Conservation (phyloP, 35 echinoderm and acorn worm genomes). For the Diadema setosum region DNA sequence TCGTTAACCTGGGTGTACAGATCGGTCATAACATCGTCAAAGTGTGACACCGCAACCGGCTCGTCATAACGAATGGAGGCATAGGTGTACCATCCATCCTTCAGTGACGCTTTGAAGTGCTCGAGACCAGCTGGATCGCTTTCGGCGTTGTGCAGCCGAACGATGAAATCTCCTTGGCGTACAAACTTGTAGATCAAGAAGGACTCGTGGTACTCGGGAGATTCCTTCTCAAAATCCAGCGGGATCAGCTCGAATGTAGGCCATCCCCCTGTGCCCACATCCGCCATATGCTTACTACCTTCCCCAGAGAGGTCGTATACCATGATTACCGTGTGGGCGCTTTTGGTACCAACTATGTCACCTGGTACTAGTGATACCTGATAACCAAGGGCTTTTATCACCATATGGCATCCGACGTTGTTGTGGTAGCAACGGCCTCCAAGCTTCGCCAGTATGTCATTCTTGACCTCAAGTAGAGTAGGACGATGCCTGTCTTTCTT, state of each 20-base stretch:
- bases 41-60: too few relatives aligned
- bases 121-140: neutral
- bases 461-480: slow-evolving; percentile 24
- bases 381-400: slow-evolving; percentile 41
- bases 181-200: slow-evolving; percentile 57
- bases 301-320: neutral
- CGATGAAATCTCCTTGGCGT: neutral
- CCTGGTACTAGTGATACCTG: neutral
- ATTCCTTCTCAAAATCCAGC: slow-evolving; percentile 57
- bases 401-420: slow-evolving; percentile 29
- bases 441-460: neutral
- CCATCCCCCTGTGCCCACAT: slow-evolving; percentile 49
- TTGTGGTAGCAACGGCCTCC: slow-evolving; percentile 51
- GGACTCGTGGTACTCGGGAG: slow-evolving; percentile 19
- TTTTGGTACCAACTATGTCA: neutral
- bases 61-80: too few relatives aligned
- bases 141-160: neutral
- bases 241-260: slow-evolving; percentile 34
- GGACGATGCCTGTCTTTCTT: slow-evolving; percentile 13
- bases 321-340: slow-evolving; percentile 17
- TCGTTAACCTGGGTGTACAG: too few relatives aligned
- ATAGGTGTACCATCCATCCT: too few relatives aligned
- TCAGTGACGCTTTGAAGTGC: too few relatives aligned
- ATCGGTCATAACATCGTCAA: too few relatives aligned
- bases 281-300: slow-evolving; percentile 37